A percentile compares a stretch with the other conserved stretches of the same genome.
Conservation (phyloP, 2,888 invertebrate species). For the Osmoderma eremita region DNA sequence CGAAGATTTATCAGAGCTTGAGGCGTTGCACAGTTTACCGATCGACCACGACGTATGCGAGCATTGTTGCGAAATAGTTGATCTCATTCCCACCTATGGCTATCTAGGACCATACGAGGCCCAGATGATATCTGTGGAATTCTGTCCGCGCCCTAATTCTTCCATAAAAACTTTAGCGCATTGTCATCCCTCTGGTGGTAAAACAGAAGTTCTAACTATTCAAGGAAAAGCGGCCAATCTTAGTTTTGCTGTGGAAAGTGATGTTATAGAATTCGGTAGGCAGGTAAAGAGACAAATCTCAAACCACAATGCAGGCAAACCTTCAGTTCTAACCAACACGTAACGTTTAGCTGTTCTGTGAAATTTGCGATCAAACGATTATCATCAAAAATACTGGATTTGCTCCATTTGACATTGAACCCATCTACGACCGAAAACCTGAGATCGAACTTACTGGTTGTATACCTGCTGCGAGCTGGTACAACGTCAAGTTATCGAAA, state of each 20-base stretch:
- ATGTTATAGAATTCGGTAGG: conserved; percentile 60
- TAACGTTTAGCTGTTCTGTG: conserved; percentile 59
- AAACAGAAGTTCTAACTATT: conserved; percentile 65
- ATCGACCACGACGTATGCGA: conserved; percentile 54
- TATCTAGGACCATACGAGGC: conserved; percentile 66
- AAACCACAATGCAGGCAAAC: background rate
- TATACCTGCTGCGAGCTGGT: conserved; percentile 16
- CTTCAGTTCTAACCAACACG: conserved; percentile 13
- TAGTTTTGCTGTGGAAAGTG: conserved; percentile 64
- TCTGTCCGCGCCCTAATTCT: conserved; percentile 64
- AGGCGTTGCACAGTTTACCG: conserved; percentile 38
- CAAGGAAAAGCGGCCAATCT: conserved; percentile 67
- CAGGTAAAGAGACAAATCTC: conserved; percentile 53
- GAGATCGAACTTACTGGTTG: conserved; percentile 4
- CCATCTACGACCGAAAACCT: conserved; percentile 17
- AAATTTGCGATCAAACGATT: conserved; percentile 55
- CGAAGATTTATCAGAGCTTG: conserved; percentile 27
- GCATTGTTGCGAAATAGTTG: conserved; percentile 64
- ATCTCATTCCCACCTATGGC: conserved; percentile 66
- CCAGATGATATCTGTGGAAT: conserved; percentile 65
- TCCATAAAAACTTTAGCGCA: conserved; percentile 64
- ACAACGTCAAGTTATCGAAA: conserved; percentile 6
- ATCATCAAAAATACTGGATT: conserved; percentile 66
- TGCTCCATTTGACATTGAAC: conserved; percentile 28
- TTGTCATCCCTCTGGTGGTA: conserved; percentile 70